Conservation (phyloP, 2,888 invertebrate species). For the Cremastinae sp. region DNA sequence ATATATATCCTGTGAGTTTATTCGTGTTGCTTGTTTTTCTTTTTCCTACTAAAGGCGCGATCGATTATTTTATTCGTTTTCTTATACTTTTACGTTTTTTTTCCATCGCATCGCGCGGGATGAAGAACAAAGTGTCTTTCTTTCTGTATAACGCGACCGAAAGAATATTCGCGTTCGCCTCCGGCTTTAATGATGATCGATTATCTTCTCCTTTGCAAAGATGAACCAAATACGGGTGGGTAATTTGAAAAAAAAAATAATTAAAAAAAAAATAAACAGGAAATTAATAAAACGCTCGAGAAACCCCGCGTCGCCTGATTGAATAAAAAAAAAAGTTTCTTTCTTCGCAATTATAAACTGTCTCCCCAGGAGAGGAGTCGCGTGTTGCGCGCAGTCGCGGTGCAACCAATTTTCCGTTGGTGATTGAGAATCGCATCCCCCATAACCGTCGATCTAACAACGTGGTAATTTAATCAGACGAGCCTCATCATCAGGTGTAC, state of each 20-base stretch:
- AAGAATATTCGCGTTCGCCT: too few relatives aligned
- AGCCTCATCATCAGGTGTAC: slow-evolving; percentile 36
- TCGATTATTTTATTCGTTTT: slow-evolving; percentile 32
- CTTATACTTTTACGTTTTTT: too few relatives aligned
- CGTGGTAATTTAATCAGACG: slow-evolving; percentile 55
- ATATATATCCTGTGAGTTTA: slow-evolving; percentile 7
- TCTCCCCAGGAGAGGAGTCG: neutral
- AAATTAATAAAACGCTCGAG: too few relatives aligned
- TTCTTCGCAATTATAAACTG: neutral
- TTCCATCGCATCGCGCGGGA: too few relatives aligned
- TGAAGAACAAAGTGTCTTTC: too few relatives aligned
- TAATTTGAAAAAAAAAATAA: too few relatives aligned
- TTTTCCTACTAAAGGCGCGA: slow-evolving; percentile 19
- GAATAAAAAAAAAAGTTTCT: neutral
- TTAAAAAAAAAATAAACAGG: too few relatives aligned
- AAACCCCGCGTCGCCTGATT: too few relatives aligned
- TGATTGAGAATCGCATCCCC: slow-evolving; percentile 42
- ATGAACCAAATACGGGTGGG: too few relatives aligned
- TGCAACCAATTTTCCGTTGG: slow-evolving; percentile 10
- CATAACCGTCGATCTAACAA: slow-evolving; percentile 53
- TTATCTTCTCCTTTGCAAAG: too few relatives aligned
- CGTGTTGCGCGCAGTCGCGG: slow-evolving; percentile 5
- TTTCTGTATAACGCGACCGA: too few relatives aligned
- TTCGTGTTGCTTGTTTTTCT: slow-evolving; percentile 2
- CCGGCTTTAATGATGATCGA: too few relatives aligned